Base-by-base conservation (phyloP, 2,113 vertebrate genomes). In the Cephalopholis sonnerati region DNA sequence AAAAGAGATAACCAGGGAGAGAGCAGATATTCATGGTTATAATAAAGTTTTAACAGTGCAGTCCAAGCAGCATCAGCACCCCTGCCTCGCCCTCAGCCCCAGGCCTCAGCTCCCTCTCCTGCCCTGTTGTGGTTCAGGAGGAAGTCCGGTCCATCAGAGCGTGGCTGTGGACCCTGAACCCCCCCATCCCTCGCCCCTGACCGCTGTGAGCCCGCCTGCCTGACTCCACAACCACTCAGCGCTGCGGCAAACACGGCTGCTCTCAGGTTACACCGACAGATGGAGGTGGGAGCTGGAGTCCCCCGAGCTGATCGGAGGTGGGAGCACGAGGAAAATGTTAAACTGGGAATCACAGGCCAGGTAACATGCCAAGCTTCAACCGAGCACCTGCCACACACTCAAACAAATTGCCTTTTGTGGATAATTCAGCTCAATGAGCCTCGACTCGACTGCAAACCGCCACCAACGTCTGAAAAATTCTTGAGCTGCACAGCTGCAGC, bases 231-330 rank as follows among this genome's bases (percentile, higher is more conserved):
- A 59, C 22, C 66, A 39, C 71, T 68, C 74, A 76, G 50, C 70
- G 46, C 54, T 7, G 64, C 46, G 51, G 65, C 51, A 70, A 65
- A 17, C 67, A 27, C 17, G 1, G 62, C 67, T 18, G 36, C 20
- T 70, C 85, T 89, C 85, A 18, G 79, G 84, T 89, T 89, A 83
- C 87, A 78, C 50, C 1, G 32, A 65, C 69, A 61, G 50, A 77
- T 32, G 64, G 57, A 7, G 24, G 65, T 29, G 48, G 70, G 57
- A 7, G 20, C 58, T 29, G 36, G 46, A 48, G 74, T 73, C 51
- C 57, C 65, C n/a, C 29, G n/a, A 68, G 46, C 25, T 25, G 50
- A 17, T 59, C 29, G 32, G 50, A 66, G 71, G 44, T 22, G 18
- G 22, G 50, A 13, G 65, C 11, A 25, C 7, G 18, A 20, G 50